These are phyloP conservation scores for Cydia fagiglandana DNA, from an alignment of 1,140 invertebrate genomes.

Conservation along the genomic window DNA sequence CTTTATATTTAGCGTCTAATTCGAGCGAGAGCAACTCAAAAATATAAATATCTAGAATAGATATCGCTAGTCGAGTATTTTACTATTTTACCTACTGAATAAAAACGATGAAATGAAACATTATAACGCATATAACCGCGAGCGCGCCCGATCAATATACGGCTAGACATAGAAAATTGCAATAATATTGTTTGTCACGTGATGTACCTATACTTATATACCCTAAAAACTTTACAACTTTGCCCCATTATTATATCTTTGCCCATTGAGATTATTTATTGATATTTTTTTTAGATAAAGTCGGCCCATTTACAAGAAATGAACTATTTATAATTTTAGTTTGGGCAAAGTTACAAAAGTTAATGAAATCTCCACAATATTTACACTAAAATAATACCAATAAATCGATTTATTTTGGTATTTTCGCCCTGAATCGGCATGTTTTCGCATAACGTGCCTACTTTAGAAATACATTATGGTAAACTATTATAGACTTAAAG, in stretches of 20 bases:
- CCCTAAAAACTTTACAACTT: not conserved
- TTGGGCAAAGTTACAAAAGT: not conserved
- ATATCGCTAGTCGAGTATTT: conserved; percentile 25
- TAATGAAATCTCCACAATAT: not conserved
- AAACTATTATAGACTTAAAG: not conserved
- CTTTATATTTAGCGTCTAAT: not conserved
- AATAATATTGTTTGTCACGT: not conserved
- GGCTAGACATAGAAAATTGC: not conserved
- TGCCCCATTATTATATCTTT: not conserved
- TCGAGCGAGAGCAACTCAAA: conserved; percentile 4
- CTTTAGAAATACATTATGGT: not conserved
- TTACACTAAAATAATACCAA: not conserved
- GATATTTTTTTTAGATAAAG: not conserved
- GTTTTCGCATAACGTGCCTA: conserved; percentile 4
- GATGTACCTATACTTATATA: not conserved
- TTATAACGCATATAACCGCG: not conserved
- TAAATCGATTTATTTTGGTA: not conserved
- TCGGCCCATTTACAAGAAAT: not conserved
- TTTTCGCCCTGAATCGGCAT: not conserved
- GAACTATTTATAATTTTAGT: not conserved
- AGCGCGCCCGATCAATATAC: not conserved
- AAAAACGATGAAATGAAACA: not conserved
- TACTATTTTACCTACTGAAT: not conserved
- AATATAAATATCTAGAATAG: conserved; percentile 29
- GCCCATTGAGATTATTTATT: conserved; percentile 3